These are phyloP conservation scores for Petaurus breviceps DNA, from an alignment of 2,113 vertebrate species.

Conservation along the genomic window DNA sequence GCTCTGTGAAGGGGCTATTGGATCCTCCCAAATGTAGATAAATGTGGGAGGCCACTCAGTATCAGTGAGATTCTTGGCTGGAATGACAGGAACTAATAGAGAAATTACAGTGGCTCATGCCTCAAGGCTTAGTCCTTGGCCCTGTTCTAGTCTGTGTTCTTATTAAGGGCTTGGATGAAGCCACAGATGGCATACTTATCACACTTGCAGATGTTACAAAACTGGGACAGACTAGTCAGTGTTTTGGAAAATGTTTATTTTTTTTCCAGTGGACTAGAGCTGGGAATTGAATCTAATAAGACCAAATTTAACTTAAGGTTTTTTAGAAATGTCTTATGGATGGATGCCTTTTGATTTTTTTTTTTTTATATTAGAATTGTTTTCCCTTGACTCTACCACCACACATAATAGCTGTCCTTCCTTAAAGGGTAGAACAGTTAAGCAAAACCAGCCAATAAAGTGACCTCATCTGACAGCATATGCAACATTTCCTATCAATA, in stretches of 20 bases:
- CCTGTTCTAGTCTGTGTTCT: not conserved
- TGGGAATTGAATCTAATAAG: not conserved
- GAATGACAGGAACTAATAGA: not conserved
- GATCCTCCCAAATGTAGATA: conserved; percentile 5
- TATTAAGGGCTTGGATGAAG: not conserved
- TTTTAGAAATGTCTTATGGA: not conserved
- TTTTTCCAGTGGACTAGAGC: not conserved
- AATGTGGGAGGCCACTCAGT: not conserved
- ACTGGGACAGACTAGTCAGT: not conserved
- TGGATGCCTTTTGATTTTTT: not conserved
- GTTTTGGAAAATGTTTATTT: not conserved
- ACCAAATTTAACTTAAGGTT: not conserved
- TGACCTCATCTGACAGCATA: not conserved
- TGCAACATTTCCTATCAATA: not conserved
- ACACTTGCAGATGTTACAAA: not conserved
- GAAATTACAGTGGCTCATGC: not conserved
- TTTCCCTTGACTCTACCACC: not conserved
- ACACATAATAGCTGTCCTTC: not conserved
- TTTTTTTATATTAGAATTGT: not conserved
- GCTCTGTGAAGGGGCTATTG: not conserved
- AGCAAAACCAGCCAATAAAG: not conserved
- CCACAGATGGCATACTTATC: not conserved
- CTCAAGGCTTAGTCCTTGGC: not conserved
- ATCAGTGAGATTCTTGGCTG: not conserved
- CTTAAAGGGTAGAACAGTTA: not conserved